phyloP scores from a whole-genome alignment of 1,140 invertebrate genomes.

The Apis florea region DNA sequence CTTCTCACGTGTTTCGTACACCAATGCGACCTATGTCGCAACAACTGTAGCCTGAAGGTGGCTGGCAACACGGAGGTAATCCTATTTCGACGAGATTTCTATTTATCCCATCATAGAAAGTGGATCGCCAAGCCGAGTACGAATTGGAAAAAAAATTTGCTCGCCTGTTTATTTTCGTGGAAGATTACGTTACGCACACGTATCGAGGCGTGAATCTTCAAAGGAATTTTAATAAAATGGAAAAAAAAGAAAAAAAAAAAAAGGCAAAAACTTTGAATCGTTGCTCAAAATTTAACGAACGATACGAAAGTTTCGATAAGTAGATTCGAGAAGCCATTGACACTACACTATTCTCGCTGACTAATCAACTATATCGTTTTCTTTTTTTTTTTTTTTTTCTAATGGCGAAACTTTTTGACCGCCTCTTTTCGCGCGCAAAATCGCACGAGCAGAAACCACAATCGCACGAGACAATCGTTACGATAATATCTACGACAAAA shows the following conservation, averaged over 20 bases:
- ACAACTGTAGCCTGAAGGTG: conserved; percentile 28
- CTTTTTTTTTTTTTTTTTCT: neutral
- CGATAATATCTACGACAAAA: conserved; percentile 10
- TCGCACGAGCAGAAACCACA: conserved; percentile 27
- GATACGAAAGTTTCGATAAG: neutral
- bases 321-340: neutral
- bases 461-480: conserved; percentile 30
- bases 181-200: too few species aligned
- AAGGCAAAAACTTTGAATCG: too few species aligned
- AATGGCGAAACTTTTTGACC: conserved; percentile 2
- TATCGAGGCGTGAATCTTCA: too few species aligned
- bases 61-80: conserved; percentile 32
- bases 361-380: neutral
- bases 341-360: neutral
- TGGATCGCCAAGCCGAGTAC: too few species aligned
- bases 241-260: too few species aligned
- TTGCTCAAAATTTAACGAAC: neutral
- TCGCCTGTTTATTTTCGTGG: too few species aligned
- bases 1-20: conserved; percentile 67
- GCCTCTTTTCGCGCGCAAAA: conserved; percentile 27
- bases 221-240: too few species aligned
- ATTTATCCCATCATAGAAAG: neutral
- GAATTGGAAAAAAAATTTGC: too few species aligned
- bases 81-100: conserved; percentile 32
- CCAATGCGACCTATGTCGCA: conserved; percentile 69